phyloP scores from a whole-genome alignment of 2,797 vertebrate genomes.

The Podarcis siculus region DNA sequence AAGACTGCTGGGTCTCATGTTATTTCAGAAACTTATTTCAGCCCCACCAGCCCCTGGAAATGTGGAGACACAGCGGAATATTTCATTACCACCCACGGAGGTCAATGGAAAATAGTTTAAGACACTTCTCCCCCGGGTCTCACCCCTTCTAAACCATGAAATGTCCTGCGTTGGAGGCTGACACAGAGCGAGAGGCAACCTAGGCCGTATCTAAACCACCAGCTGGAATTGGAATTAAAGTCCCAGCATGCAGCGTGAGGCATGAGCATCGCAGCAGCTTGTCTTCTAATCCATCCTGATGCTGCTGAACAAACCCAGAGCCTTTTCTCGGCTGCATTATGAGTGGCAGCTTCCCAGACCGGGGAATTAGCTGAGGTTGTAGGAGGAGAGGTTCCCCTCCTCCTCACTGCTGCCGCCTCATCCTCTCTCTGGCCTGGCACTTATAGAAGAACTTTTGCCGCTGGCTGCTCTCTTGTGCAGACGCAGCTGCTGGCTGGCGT shows the following conservation, averaged over 20 bases:
- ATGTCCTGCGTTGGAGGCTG: neutral
- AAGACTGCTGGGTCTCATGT: neutral
- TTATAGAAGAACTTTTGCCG: neutral
- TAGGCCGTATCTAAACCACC: neutral
- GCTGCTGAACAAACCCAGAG: neutral
- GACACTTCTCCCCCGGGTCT: neutral
- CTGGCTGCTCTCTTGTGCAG: conserved; percentile 38
- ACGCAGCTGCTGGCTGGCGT: conserved; percentile 30
- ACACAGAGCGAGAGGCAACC: neutral
- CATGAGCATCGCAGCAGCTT: neutral
- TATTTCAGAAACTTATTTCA: neutral
- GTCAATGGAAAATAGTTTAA: neutral
- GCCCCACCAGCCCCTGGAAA: neutral
- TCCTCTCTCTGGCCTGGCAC: neutral
- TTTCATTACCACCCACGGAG: neutral
- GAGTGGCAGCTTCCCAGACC: neutral
- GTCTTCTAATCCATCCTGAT: neutral
- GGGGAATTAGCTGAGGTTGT: neutral
- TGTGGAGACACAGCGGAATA: neutral
- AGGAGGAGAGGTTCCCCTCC: neutral
- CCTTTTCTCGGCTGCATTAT: neutral
- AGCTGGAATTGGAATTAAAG: neutral
- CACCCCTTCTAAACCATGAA: neutral
- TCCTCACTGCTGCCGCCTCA: rapidly evolving
- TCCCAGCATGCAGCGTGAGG: neutral